phyloP scores from a whole-genome alignment of 2,113 vertebrate species.

The Chaenocephalus aceratus region DNA sequence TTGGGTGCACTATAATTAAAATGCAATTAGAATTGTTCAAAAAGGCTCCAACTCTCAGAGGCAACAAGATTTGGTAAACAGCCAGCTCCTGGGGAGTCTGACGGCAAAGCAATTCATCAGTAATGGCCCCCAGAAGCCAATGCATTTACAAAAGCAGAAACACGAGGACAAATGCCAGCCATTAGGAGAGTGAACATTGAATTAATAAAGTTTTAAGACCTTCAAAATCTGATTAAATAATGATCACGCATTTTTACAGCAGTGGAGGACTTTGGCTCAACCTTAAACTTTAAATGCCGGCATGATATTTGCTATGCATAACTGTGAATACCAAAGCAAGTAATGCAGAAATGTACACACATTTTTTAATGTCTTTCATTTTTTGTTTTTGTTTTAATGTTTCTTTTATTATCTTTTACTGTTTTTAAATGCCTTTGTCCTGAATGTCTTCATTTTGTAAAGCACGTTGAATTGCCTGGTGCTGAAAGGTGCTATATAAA shows the following conservation, averaged over 20 bases:
- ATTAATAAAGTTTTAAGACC: slow-evolving; percentile 35
- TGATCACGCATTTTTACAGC: slow-evolving; percentile 20
- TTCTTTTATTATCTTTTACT: too few species aligned
- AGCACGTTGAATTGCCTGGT: too few species aligned
- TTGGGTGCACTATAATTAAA: slow-evolving; percentile 66
- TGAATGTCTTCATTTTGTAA: too few species aligned
- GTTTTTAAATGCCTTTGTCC: too few species aligned
- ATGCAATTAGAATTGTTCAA: slow-evolving; percentile 62
- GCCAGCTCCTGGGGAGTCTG: slow-evolving; percentile 56
- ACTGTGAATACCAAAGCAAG: not conserved
- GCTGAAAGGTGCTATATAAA: too few species aligned
- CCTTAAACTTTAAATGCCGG: slow-evolving; percentile 47
- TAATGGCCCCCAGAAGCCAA: slow-evolving; percentile 52
- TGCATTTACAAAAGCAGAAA: slow-evolving; percentile 45
- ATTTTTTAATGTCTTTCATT: too few species aligned
- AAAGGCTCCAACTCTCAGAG: slow-evolving; percentile 59
- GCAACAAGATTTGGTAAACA: slow-evolving; percentile 54
- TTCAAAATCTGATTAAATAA: slow-evolving; percentile 48
- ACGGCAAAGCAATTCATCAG: slow-evolving; percentile 61
- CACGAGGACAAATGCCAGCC: slow-evolving; percentile 31
- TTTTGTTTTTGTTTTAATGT: too few species aligned
- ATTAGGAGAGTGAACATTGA: slow-evolving; percentile 44
- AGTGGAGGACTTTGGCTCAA: slow-evolving; percentile 7
- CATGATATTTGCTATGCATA: not conserved
- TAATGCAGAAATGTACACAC: not conserved